These are phyloP conservation scores for Caenorhabditis sp. DNA, from an alignment of 2,888 invertebrate genomes.

Conservation along the genomic window DNA sequence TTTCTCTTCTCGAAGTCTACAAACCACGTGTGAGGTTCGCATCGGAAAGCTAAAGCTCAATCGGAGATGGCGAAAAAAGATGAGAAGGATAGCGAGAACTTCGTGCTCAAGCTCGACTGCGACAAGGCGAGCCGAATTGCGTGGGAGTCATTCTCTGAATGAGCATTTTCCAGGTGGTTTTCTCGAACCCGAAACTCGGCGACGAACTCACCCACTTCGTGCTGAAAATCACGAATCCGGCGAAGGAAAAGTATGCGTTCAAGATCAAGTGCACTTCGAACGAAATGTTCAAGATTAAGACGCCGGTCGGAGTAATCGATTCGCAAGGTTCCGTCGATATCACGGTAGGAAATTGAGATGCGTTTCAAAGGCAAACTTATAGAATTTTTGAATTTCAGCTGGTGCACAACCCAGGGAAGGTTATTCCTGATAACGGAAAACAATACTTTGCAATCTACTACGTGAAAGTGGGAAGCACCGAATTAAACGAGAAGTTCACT, in stretches of 20 bases:
- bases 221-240: slow-evolving; percentile 66
- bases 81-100: slow-evolving; percentile 33
- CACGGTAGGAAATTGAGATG: background rate
- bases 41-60: no score
- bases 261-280: slow-evolving; percentile 75
- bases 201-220: slow-evolving; percentile 53
- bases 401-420: slow-evolving; percentile 63
- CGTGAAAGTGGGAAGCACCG: slow-evolving; percentile 28
- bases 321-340: background rate
- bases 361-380: no score
- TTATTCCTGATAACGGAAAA: slow-evolving; percentile 67
- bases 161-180: slow-evolving; percentile 44
- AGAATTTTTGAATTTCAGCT: slow-evolving; percentile 12
- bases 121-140: background rate
- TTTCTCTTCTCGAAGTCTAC: no score
- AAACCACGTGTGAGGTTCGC: no score
- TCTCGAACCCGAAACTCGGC: slow-evolving; percentile 62
- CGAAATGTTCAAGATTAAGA: slow-evolving; percentile 66
- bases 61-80: slow-evolving; percentile 43
- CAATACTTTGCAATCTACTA: slow-evolving; percentile 75
- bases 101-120: slow-evolving; percentile 16
- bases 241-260: slow-evolving; percentile 61
- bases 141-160: background rate
- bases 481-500: background rate
- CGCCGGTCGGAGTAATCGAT: slow-evolving; percentile 60